Evolutionary conservation across 2,797 vertebrate genomes (phyloP), one percentile per base, ranked within the genome.

Genomic region (Rhabdomys pumilio): DNA sequence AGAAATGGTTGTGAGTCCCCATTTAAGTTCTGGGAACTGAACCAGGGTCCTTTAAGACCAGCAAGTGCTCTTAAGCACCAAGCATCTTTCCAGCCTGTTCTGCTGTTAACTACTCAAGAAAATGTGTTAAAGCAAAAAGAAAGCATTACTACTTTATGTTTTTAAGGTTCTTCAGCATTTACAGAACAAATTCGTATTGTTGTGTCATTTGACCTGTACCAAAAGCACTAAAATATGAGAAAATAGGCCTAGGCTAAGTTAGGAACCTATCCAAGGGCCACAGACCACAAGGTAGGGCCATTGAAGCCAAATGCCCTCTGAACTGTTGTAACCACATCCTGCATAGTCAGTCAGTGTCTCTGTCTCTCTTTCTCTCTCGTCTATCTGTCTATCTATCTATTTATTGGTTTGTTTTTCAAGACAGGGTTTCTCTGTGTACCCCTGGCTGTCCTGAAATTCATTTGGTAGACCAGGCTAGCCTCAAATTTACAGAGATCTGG

Each of bases 111-210:
- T 34, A 13, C 67, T 95, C 47, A 57, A 10, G 50, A 20, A 75
- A 20, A 88, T 84, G 41, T 81, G 1, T 75, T 65, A 67, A 95
- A 63, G 24, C 72, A 59, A 63, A 82, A 76, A n/a, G 72, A 22
- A 65, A 76, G 38, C 72, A 73, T 44, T 61, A 67, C 72, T 81
- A 57, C 47, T 93, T 82, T 24, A 9, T 5, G 3, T 75, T 77
- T 86, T 86, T 76, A n/a, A 19, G n/a, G 47, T 83, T 72, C 61
- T 41, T 85, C 61, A 73, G 44, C 72, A 38, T 87, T 95, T 81
- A 47, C 20, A 63, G 92, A 80, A 53, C 59, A 94, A 24, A 85
- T 91, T 82, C 8, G 8, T 87, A 0, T 8, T 84, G n/a, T 38
- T n/a, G 12, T 14, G 34, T 93, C 34, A 38, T 94, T 87, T 81